These are phyloP conservation scores for Oreochromis spilurus DNA, from an alignment of 2,113 vertebrate species.

Conservation along the genomic window DNA sequence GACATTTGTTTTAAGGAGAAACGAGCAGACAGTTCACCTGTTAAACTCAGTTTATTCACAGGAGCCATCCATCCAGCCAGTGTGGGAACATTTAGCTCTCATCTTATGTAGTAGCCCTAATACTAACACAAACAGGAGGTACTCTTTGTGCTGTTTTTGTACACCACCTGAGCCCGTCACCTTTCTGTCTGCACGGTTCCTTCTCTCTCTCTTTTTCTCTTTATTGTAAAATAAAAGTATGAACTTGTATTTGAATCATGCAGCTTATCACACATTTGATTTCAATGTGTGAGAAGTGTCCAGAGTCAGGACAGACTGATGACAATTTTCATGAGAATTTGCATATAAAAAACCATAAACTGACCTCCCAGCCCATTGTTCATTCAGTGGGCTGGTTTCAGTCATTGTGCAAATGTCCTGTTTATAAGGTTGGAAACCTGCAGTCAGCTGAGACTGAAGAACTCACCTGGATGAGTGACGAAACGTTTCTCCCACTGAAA, in stretches of 20 bases:
- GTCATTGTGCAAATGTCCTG: too few relatives aligned
- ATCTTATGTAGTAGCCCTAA: rapidly evolving
- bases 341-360: too few relatives aligned
- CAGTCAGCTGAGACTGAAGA: too few relatives aligned
- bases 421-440: too few relatives aligned
- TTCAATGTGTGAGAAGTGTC: neutral
- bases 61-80: rapidly evolving
- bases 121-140: neutral
- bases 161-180: neutral
- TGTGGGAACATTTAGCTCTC: neutral
- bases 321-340: too few relatives aligned
- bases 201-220: neutral
- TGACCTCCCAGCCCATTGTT: too few relatives aligned
- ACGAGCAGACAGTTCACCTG: neutral
- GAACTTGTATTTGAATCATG: neutral
- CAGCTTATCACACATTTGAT: neutral
- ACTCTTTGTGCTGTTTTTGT: neutral
- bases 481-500: too few relatives aligned
- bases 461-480: too few relatives aligned
- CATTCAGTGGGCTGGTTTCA: too few relatives aligned
- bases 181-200: neutral
- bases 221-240: neutral
- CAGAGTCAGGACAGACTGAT: neutral
- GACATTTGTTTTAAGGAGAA: neutral
- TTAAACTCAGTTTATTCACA: neutral